phyloP scores from a whole-genome alignment of 2,797 vertebrate species.

The Hydrocynus forskahlii region DNA sequence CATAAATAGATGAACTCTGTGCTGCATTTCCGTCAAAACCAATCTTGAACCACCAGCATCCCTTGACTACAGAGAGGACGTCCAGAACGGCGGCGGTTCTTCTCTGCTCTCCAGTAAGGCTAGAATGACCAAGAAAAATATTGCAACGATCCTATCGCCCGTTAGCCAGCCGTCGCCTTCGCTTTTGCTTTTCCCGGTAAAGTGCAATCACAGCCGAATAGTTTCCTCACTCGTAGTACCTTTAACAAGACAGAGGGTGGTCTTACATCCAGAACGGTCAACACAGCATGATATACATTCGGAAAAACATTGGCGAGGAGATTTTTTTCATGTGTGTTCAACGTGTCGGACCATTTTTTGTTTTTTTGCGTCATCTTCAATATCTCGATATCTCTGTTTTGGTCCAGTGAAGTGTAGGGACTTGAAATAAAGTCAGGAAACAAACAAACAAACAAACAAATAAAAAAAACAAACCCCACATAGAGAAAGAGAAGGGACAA shows the following conservation, averaged over 20 bases:
- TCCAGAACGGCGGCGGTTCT: conserved; percentile 20
- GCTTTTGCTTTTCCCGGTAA: conserved; percentile 71
- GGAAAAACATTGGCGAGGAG: neutral
- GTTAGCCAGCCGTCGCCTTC: conserved; percentile 60
- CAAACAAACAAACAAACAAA: neutral
- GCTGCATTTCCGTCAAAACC: conserved; percentile 37
- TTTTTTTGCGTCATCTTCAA: neutral
- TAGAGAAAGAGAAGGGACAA: conserved; percentile 5
- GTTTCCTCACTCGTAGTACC: conserved; percentile 50
- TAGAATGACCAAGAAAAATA: conserved; percentile 81
- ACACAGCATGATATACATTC: conserved; percentile 43
- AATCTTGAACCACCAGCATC: neutral
- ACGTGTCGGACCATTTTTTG: neutral
- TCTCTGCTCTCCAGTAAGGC: conserved; percentile 80
- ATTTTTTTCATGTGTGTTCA: conserved; percentile 12
- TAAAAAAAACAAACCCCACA: neutral
- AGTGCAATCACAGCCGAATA: conserved; percentile 73
- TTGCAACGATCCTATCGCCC: conserved; percentile 86
- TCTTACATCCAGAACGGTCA: conserved; percentile 45
- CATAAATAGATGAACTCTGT: conserved; percentile 77
- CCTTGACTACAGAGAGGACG: neutral
- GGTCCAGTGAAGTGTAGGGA: conserved; percentile 9
- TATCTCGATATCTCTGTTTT: neutral
- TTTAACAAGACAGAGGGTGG: conserved; percentile 34
- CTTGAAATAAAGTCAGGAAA: neutral